Base-by-base conservation (phyloP, 2,797 vertebrate genomes). In the Micrastur ruficollis region DNA sequence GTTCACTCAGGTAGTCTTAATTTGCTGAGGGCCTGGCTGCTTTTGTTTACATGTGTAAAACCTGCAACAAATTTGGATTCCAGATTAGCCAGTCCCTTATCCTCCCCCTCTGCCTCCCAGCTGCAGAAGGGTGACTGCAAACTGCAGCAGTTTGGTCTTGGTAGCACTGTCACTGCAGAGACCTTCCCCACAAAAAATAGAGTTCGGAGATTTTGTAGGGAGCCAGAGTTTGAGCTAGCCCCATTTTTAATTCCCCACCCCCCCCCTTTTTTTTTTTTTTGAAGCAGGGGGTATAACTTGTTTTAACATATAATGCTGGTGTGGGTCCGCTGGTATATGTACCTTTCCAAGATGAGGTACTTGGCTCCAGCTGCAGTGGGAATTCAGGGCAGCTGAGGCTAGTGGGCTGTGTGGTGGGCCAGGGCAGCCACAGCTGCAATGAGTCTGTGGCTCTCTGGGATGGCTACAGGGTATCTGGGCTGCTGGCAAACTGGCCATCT, bases 61-160 rank as follows among this genome's bases (percentile, higher is more conserved):
- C 84, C 84, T 93, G 71, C 66, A 91, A 87, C 89, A 72, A 80
- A 71, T 58, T 78, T 93, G 86, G 89, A 63, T 93, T 82, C 36
- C 72, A 59, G 31, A 10, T 52, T n/a, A 93, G 55, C 14, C 1
- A 12, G 46, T 90, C 76, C 31, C 49, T 71, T 71, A 9, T 71
- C 70, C 58, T 76, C 32, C 67, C 27, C 72, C 53, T 70, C 44
- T 31, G 11, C 65, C 72, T 90, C 26, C 68, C 90, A 96, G 81
- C 89, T 95, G 95, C 81, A 32, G 42, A 55, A 79, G 73, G 53
- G 67, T 73, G 50, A n/a, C 47, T 29, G 23, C 71, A 90, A 85
- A 42, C 42, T 34, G 19, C 66, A 40, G 40, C 82, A 49, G 19
- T 92, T 89, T 44, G 50, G 71, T 81, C 59, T 81, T 73, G 65